Evolutionary conservation across 2,797 vertebrate species (phyloP).

Genomic region (Sciurus vulgaris): DNA sequence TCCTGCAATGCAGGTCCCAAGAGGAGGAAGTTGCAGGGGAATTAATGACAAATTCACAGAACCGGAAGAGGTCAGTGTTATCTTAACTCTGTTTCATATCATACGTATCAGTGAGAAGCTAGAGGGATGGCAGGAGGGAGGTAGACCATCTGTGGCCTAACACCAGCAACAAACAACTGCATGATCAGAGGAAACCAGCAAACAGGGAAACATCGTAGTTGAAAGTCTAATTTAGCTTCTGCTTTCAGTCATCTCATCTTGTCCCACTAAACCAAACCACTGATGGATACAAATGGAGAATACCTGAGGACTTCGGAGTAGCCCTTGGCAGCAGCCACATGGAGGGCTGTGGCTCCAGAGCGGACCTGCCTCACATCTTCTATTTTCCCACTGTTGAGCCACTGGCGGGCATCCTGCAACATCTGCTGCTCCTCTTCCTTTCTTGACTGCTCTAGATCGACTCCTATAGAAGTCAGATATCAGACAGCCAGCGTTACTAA

Average conservation of each 20-base stretch:
- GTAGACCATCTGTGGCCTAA: background rate
- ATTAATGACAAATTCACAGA: background rate
- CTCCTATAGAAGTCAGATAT: conserved; percentile 79
- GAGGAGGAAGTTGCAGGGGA: background rate
- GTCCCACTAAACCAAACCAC: background rate
- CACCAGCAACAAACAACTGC: background rate
- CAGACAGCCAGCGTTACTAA: conserved; percentile 44
- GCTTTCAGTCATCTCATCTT: background rate
- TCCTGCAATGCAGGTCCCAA: background rate
- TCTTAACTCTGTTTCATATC: background rate
- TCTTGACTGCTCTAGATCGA: conserved; percentile 88
- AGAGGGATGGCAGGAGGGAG: background rate
- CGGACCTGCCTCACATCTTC: conserved; percentile 87
- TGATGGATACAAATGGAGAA: conserved; percentile 20
- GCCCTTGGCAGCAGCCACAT: conserved; percentile 90
- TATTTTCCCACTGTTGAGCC: conserved; percentile 89
- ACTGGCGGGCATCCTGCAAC: conserved; percentile 90
- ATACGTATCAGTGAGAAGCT: background rate
- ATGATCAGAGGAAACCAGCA: background rate
- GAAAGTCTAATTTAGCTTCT: background rate
- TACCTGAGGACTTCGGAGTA: conserved; percentile 91
- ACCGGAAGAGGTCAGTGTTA: background rate
- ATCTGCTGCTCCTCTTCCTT: conserved; percentile 89
- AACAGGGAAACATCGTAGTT: background rate
- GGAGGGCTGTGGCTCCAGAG: conserved; percentile 89